Conservation (phyloP, 1,140 invertebrate species). For the Drosophila pseudoananassae region DNA sequence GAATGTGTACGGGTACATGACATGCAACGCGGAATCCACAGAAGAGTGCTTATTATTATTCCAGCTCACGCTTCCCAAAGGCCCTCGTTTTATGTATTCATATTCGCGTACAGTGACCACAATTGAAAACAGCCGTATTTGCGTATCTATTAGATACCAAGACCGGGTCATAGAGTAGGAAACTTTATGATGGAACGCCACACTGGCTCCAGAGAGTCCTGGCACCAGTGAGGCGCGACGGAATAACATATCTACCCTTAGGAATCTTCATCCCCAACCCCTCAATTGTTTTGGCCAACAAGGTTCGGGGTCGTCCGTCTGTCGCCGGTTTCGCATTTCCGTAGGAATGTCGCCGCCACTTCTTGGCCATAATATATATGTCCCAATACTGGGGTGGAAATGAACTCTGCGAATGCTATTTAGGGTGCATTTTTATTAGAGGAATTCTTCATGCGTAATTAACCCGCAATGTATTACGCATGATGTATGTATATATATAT, state of each 20-base stretch:
- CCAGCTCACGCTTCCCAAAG: conserved; percentile 42
- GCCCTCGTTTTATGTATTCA: conserved; percentile 16
- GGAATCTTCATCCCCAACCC: conserved; percentile 4
- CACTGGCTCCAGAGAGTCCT: conserved; percentile 59
- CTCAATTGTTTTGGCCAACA: conserved; percentile 24
- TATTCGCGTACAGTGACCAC: conserved; percentile 40
- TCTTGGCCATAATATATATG: conserved; percentile 27
- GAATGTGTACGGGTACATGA: conserved; percentile 29
- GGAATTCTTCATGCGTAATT: conserved; percentile 33
- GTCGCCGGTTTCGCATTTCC: conserved; percentile 52
- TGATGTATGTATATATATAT: neutral
- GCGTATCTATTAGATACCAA: conserved; percentile 41
- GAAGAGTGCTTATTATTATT: conserved; percentile 46
- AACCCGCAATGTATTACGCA: neutral
- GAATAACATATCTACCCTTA: conserved; percentile 31
- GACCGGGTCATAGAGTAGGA: neutral
- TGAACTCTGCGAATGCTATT: conserved; percentile 15
- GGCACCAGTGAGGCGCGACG: conserved; percentile 66
- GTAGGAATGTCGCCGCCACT: conserved; percentile 26
- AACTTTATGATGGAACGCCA: neutral
- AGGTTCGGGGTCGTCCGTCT: conserved; percentile 20
- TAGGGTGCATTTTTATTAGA: conserved; percentile 42
- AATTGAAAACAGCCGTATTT: conserved; percentile 32
- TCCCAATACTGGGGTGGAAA: conserved; percentile 23
- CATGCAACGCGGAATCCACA: conserved; percentile 34